Evolutionary conservation across 2,797 vertebrate genomes (phyloP).

Genomic region (Heliangelus exortis): DNA sequence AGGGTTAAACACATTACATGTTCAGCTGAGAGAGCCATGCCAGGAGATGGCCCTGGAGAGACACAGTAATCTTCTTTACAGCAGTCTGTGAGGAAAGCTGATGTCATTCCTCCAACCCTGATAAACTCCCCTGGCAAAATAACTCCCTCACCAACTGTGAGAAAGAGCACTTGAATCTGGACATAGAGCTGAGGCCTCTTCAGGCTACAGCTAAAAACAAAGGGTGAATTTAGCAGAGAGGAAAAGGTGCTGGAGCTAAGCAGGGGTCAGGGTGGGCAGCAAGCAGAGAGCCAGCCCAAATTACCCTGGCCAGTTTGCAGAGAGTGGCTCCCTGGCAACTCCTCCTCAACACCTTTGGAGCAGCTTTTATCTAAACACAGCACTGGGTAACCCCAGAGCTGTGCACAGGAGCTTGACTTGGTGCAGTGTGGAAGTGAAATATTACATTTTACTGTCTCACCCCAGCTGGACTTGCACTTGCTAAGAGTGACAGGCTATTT

Average conservation of each 20-base stretch:
- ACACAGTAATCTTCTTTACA: background rate
- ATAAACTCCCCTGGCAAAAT: background rate
- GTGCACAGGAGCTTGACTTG: background rate
- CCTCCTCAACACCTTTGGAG: background rate
- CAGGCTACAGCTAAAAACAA: background rate
- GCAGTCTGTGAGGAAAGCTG: background rate
- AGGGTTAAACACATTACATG: background rate
- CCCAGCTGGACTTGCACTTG: background rate
- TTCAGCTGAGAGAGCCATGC: background rate
- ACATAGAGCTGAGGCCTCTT: background rate
- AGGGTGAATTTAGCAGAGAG: background rate
- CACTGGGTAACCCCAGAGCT: background rate
- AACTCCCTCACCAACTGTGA: background rate
- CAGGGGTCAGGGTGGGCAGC: background rate
- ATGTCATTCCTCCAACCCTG: background rate
- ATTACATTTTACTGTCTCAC: background rate
- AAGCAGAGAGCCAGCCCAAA: background rate
- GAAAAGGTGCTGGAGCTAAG: background rate
- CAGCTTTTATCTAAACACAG: background rate
- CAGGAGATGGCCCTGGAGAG: conserved; percentile 8
- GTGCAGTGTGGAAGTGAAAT: background rate
- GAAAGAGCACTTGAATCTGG: background rate
- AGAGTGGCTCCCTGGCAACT: background rate
- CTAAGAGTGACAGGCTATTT: background rate
- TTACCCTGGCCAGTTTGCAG: accelerated